phyloP scores from a whole-genome alignment of 2,888 invertebrate genomes.

The Noctua janthe region DNA sequence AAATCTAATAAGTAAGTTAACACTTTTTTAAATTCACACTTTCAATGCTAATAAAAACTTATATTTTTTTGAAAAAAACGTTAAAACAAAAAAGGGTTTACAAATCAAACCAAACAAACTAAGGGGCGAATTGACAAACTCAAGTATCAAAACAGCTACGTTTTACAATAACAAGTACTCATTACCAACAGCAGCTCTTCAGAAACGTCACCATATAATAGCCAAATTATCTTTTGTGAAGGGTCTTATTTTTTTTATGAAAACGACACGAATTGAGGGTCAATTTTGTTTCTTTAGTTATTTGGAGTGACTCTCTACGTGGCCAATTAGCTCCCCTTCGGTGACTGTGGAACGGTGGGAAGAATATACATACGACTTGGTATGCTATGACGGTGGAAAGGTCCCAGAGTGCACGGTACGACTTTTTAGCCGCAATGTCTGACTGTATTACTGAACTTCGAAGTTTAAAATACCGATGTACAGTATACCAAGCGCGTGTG shows the following conservation, averaged over 20 bases:
- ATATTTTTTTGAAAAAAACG: neutral
- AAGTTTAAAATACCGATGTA: too few relatives aligned
- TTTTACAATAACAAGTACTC: conserved; percentile 50
- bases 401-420: conserved; percentile 21
- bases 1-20: too few relatives aligned
- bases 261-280: conserved; percentile 56
- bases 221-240: conserved; percentile 52
- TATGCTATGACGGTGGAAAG: conserved; percentile 10
- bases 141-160: conserved; percentile 29
- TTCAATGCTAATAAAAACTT: too few relatives aligned
- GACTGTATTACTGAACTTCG: too few relatives aligned
- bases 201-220: conserved; percentile 59
- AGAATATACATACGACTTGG: too few relatives aligned
- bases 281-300: conserved; percentile 74
- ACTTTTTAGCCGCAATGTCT: conserved; percentile 41
- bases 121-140: neutral
- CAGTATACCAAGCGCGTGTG: too few relatives aligned
- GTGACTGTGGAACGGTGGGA: neutral
- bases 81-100: neutral
- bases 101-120: neutral
- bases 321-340: conserved; percentile 75
- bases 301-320: conserved; percentile 71
- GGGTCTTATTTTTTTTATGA: conserved; percentile 47
- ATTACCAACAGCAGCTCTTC: conserved; percentile 47
- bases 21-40: too few relatives aligned